Conservation (phyloP, 1,140 invertebrate species). For the Dendroctonus valens region DNA sequence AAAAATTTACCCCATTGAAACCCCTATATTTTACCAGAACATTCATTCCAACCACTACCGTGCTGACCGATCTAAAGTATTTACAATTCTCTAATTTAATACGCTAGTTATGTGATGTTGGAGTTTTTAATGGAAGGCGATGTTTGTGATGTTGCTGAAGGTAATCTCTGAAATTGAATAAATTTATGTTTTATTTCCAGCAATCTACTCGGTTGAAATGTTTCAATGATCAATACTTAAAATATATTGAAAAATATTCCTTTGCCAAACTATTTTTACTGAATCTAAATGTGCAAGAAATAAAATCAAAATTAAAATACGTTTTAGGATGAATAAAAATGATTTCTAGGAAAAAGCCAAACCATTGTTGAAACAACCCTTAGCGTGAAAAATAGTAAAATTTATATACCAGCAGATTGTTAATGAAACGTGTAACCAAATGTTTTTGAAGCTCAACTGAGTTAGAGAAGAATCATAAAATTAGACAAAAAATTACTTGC, state of each 20-base stretch:
- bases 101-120: conserved; percentile 5
- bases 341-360: no score
- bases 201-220: not conserved
- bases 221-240: not conserved
- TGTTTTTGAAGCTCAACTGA: no score
- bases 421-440: no score
- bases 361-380: no score
- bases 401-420: no score
- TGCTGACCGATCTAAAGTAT: not conserved
- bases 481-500: no score
- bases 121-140: conserved; percentile 34
- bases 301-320: not conserved
- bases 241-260: not conserved
- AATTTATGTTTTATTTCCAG: conserved; percentile 9
- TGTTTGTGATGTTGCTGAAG: conserved; percentile 44
- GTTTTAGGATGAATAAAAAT: not conserved
- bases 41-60: not conserved
- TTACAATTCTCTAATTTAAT: conserved; percentile 12
- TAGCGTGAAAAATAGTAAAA: no score
- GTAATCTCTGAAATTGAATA: conserved; percentile 44
- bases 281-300: not conserved
- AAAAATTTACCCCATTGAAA: not conserved
- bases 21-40: conserved; percentile 1
- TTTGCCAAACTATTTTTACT: not conserved
- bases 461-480: no score